Evolutionary conservation across 2,888 invertebrate genomes (phyloP), one percentile per base, ranked within the genome.

Genomic region (Hydraecia micacea): DNA sequence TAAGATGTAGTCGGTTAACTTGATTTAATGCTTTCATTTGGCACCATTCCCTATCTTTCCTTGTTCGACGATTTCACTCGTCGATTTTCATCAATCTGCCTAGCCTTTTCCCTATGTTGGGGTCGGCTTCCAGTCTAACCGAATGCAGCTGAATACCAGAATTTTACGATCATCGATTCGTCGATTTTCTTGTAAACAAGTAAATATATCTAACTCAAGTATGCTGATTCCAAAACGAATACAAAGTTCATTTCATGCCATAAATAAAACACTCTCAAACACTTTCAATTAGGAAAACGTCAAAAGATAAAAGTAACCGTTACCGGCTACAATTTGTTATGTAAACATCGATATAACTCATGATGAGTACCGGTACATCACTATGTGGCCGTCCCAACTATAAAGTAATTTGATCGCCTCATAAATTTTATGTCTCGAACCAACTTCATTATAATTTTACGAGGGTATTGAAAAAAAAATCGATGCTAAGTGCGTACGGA

Each of bases 331-430:
- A 87, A 87, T 87, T 81, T 86, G 73, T 84, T 70, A 62, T 71
- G 65, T 77, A 86, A 80, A 82, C 79, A 86, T 76, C 75, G 66
- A 77, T 63, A 78, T 87, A 87, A 82, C 76, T 86, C 82, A 86
- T 75, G 62, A 67, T 68, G 75, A 77, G 79, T 25, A 76, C 55
- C 81, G 28, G 75, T 88, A 85, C 67, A 83, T 87, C 88, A 86
- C 69, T 66, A 69, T 63, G 68, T 63, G 68, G 58, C 70, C 77
- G 69, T 63, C 68, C 81, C 73, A 83, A 84, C 89, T 85, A 91
- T 91, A 92, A 89, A 91, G 91, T 91, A 90, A 89, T 90, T 88
- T 85, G 86, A 91, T 90, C 81, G 84, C 86, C 80, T 73, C 80
- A 89, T 92, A 90, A 90, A 91, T 91, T 87, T 84, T 79, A 86